These are phyloP conservation scores for Anoplolepis gracilipes DNA, from an alignment of 1,140 invertebrate genomes.

Conservation along the genomic window DNA sequence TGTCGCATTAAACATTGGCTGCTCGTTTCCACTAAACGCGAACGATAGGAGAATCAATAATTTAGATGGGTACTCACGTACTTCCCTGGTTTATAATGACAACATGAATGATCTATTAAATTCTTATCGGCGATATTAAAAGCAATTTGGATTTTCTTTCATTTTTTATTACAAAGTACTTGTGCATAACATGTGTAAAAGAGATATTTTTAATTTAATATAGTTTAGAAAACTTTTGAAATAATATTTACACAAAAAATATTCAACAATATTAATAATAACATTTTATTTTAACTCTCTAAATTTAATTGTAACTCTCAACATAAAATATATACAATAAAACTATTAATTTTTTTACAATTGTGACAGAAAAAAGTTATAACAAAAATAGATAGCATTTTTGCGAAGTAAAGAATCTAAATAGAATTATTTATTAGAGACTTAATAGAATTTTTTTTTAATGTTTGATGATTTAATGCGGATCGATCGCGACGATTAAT, in stretches of 20 bases:
- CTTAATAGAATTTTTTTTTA: background rate
- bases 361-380: background rate
- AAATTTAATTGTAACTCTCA: background rate
- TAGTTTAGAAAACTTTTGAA: background rate
- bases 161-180: background rate
- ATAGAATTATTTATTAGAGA: too few species aligned
- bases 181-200: background rate
- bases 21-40: conserved; percentile 16
- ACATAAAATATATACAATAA: background rate
- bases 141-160: background rate
- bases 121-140: background rate
- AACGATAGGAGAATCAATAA: conserved; percentile 28
- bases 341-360: background rate
- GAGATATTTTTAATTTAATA: background rate
- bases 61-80: conserved; percentile 2
- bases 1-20: conserved; percentile 55
- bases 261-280: too few species aligned
- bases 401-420: background rate
- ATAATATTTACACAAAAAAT: too few species aligned
- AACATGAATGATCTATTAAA: background rate
- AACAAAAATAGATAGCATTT: background rate
- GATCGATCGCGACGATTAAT: conserved; percentile 28
- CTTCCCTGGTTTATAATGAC: conserved; percentile 10
- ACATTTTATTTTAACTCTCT: too few species aligned
- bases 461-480: background rate